Conservation (phyloP, 1,140 invertebrate genomes). For the Drosophila funebris region DNA sequence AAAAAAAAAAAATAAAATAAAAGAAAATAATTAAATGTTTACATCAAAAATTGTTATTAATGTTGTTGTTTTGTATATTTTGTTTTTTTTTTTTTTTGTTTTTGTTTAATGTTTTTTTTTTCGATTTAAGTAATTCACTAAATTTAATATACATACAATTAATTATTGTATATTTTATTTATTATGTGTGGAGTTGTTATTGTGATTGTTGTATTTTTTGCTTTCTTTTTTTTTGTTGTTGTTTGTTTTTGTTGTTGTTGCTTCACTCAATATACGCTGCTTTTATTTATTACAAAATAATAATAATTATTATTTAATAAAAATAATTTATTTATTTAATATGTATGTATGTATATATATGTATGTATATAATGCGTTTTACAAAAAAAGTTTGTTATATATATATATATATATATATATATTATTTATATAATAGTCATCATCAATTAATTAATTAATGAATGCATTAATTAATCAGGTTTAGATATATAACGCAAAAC, state of each 20-base stretch:
- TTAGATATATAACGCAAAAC: constrained; percentile 44
- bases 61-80: constrained; percentile 16
- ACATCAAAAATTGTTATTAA: constrained; percentile 31
- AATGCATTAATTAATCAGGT: constrained; percentile 29
- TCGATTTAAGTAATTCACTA: constrained; percentile 45
- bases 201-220: constrained; percentile 26
- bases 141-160: constrained; percentile 50
- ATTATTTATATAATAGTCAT: constrained; percentile 52
- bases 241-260: constrained; percentile 17
- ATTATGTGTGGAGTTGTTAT: constrained; percentile 7
- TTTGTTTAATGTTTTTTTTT: constrained; percentile 17
- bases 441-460: constrained; percentile 32
- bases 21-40: constrained; percentile 11
- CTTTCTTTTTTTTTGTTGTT: constrained; percentile 2
- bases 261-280: constrained; percentile 45
- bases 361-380: constrained; percentile 48
- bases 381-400: constrained; percentile 29
- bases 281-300: constrained; percentile 75
- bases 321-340: constrained; percentile 80
- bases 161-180: constrained; percentile 30
- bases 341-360: constrained; percentile 63
- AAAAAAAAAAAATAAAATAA: neutral
- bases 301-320: constrained; percentile 78
- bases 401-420: constrained; percentile 19
- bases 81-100: constrained; percentile 19